These are phyloP conservation scores for Lycia hirtaria DNA, from an alignment of 2,888 invertebrate genomes.

Conservation along the genomic window DNA sequence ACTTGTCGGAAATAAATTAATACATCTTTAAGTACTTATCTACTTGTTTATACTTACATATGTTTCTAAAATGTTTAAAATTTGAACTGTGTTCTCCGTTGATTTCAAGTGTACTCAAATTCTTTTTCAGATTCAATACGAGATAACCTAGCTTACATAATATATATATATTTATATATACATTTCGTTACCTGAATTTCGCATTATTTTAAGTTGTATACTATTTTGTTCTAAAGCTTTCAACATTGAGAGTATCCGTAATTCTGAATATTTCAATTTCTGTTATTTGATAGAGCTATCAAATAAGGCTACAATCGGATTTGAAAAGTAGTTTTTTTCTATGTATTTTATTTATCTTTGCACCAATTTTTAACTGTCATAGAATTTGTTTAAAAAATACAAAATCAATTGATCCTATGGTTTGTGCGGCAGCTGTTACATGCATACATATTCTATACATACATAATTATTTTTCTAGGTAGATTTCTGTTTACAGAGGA, in stretches of 20 bases:
- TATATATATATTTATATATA: background rate
- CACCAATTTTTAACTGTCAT: conserved; percentile 75
- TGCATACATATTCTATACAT: conserved; percentile 72
- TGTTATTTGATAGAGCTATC: background rate
- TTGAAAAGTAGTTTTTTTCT: background rate
- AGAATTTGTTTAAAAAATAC: conserved; percentile 51
- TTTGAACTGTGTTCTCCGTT: conserved; percentile 5
- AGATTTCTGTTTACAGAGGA: conserved; percentile 72
- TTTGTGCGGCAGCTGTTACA: conserved; percentile 82
- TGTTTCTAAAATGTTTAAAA: background rate
- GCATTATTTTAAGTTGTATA: background rate
- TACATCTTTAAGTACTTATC: background rate
- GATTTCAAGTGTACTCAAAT: background rate
- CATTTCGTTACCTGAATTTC: background rate
- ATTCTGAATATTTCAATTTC: background rate
- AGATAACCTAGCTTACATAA: background rate
- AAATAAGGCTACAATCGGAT: background rate
- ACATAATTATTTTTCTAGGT: conserved; percentile 74
- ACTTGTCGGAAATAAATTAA: background rate
- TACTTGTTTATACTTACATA: too few species aligned
- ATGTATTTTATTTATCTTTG: conserved; percentile 55
- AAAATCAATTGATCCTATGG: conserved; percentile 61
- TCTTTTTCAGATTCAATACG: conserved; percentile 13
- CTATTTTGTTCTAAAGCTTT: background rate
- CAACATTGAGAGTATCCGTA: background rate